Conservation (phyloP, 2,888 invertebrate genomes). For the Drosophila kokeensis region DNA sequence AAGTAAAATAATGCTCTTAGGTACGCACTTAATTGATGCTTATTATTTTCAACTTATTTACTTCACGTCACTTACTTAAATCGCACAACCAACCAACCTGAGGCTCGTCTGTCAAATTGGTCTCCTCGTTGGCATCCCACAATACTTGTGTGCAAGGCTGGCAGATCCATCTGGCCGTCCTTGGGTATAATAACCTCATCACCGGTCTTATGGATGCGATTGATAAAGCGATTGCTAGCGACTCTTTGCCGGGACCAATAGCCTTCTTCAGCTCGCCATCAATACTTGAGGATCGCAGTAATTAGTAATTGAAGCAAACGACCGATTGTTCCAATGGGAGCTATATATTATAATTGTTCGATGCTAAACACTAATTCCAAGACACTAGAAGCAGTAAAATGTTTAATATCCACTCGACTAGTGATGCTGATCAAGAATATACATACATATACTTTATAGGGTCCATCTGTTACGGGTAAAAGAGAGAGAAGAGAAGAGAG, state of each 20-base stretch:
- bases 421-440: not conserved
- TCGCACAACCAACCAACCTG: not conserved
- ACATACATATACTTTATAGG: not conserved
- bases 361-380: not conserved
- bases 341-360: not conserved
- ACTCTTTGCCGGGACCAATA: not conserved
- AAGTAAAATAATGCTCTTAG: not conserved
- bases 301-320: not conserved
- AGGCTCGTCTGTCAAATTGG: not conserved
- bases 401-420: not conserved
- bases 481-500: too few species aligned
- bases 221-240: not conserved
- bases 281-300: too few species aligned
- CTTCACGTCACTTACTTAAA: not conserved
- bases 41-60: constrained; percentile 2
- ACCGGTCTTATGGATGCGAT: not conserved
- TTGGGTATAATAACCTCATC: not conserved
- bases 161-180: not conserved
- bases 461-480: too few species aligned
- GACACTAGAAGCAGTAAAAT: not conserved
- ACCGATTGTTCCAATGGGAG: not conserved
- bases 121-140: not conserved
- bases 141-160: not conserved
- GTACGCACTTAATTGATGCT: constrained; percentile 1
- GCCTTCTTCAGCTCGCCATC: not conserved